These are phyloP conservation scores for Ageneiosus marmoratus DNA, from an alignment of 2,113 vertebrate genomes.

Conservation along the genomic window DNA sequence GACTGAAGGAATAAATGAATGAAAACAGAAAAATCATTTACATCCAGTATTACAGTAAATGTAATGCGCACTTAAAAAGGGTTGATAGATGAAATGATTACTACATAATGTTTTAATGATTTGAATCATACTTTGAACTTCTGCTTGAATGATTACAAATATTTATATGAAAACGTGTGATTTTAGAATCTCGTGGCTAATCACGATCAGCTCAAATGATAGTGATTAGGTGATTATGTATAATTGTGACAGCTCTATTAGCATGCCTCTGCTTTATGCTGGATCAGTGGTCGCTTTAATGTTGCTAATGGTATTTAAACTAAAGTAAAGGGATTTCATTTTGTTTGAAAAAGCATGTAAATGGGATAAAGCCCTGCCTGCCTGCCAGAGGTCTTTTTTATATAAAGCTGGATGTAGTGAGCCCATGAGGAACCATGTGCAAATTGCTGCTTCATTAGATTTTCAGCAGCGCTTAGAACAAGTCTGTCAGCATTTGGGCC, in stretches of 20 bases:
- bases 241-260: background rate
- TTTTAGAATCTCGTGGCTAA: background rate
- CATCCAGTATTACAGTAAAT: background rate
- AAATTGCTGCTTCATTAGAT: constrained; percentile 59
- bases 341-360: constrained; percentile 29
- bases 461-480: constrained; percentile 50
- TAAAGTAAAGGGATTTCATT: constrained; percentile 24
- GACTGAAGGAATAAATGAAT: background rate
- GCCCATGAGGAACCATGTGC: constrained; percentile 47
- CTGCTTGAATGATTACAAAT: background rate
- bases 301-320: constrained; percentile 28
- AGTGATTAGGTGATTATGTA: constrained; percentile 10
- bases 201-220: background rate
- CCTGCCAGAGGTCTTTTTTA: constrained; percentile 40
- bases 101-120: background rate
- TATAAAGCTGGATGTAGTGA: constrained; percentile 44
- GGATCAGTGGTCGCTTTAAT: constrained; percentile 20
- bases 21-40: too few relatives aligned
- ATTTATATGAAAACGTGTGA: background rate
- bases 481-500: constrained; percentile 52
- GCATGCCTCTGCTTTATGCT: constrained; percentile 1
- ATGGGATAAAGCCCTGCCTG: constrained; percentile 16
- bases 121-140: background rate
- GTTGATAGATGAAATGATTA: background rate
- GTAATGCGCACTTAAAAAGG: background rate